Evolutionary conservation across 2,113 vertebrate genomes (phyloP).

Genomic region (Callocephalon fimbriatum): DNA sequence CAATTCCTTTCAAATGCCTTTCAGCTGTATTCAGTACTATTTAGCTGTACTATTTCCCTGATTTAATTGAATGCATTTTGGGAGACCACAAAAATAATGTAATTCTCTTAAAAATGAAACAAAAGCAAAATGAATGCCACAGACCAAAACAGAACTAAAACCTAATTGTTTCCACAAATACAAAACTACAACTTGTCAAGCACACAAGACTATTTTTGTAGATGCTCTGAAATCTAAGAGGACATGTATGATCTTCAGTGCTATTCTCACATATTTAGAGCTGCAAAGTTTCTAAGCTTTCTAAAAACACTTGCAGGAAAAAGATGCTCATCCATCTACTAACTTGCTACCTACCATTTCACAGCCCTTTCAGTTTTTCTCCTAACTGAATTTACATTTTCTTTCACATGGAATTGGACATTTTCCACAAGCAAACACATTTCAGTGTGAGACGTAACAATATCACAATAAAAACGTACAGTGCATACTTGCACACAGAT

Average conservation of each 20-base stretch:
- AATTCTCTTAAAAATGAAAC: neutral
- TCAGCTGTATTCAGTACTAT: neutral
- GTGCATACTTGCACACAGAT: neutral
- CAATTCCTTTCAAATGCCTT: neutral
- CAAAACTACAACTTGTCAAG: neutral
- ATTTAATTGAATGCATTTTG: neutral
- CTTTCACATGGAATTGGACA: neutral
- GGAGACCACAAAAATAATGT: neutral
- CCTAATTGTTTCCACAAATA: neutral
- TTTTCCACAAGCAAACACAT: neutral
- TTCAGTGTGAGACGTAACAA: rapidly evolving
- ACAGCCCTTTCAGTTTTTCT: neutral
- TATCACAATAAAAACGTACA: neutral
- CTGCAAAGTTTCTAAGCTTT: neutral
- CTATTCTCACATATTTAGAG: neutral
- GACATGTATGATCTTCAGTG: neutral
- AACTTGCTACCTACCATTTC: neutral
- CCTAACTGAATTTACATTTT: neutral
- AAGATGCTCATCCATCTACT: neutral
- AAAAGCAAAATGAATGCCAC: neutral
- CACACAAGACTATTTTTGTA: neutral
- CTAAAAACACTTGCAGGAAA: neutral
- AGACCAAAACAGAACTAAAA: neutral
- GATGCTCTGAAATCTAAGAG: neutral
- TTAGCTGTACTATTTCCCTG: neutral